These are phyloP conservation scores for Cyrtonyx montezumae DNA, from an alignment of 2,113 vertebrate genomes.

Conservation along the genomic window DNA sequence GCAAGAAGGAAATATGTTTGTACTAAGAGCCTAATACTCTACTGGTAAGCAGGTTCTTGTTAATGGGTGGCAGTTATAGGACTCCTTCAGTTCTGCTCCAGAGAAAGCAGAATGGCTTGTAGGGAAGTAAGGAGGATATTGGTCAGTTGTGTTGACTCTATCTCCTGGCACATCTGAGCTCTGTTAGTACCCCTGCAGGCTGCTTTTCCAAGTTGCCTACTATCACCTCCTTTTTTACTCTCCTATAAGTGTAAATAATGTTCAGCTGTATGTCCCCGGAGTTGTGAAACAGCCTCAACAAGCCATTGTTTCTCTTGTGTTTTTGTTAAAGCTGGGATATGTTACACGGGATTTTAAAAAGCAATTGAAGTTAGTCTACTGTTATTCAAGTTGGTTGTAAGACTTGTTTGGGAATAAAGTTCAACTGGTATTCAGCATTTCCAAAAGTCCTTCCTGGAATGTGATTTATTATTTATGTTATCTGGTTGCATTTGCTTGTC, in stretches of 20 bases:
- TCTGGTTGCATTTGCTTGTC: neutral
- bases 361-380: neutral
- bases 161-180: neutral
- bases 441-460: neutral
- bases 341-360: neutral
- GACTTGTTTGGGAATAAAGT: neutral
- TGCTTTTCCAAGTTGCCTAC: neutral
- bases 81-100: neutral
- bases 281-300: neutral
- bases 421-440: neutral
- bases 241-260: neutral
- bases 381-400: neutral
- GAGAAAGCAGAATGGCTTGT: neutral
- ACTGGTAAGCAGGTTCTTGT: neutral
- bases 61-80: neutral
- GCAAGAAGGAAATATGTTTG: neutral
- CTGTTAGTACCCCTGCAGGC: neutral
- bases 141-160: neutral
- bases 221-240: neutral
- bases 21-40: neutral
- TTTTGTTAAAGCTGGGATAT: neutral
- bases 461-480: neutral
- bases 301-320: neutral
- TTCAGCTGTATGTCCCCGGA: neutral
- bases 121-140: neutral